Base-by-base conservation (phyloP, 2,113 vertebrate genomes). In the Esox niger region DNA sequence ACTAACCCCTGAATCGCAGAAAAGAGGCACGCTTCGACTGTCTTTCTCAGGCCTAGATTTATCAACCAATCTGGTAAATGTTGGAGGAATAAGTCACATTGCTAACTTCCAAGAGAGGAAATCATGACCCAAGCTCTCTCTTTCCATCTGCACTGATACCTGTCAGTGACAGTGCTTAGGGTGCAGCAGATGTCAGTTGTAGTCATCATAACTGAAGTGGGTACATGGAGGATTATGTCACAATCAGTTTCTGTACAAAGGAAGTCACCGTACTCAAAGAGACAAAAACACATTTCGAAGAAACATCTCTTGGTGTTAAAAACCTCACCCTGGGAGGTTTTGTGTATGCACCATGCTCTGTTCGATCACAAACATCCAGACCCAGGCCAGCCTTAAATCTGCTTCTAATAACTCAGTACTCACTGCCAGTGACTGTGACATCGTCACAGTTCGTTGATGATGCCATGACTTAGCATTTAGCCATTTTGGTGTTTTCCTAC, bases 1-100 rank as follows among this genome's bases (percentile, higher is more conserved):
- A 86, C 69, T n/a, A n/a, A n/a, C n/a, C 64, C 69, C 38, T 65
- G 38, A 65, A 66, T 78, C 66, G 59, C 20, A 4, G 25, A 80
- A 77, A 20, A 4, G 17, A 80, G 77, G 49, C 71, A 68, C 20
- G n/a, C 64, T 82, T 70, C 25, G n/a, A 23, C 70, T 79, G 79
- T 84, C 85, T 64, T 69, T 61, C 68, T 76, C 26, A 68, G 62
- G 46, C 64, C 63, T 26, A 79, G 68, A 87, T 87, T 81, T 81
- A 84, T 83, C 30, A 64, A 58, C 47, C 64, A 15, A 13, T 56
- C 54, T 52, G n/a, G n/a, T n/a, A n/a, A n/a, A n/a, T n/a, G n/a
- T n/a, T n/a, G n/a, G n/a, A n/a, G n/a, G n/a, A n/a, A n/a, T n/a
- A n/a, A n/a, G n/a, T n/a, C n/a, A n/a, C n/a, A n/a, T n/a, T n/a